Percentiles rank a stretch among this genome's conserved stretches.
Conservation (phyloP, 2,113 vertebrate species). For the Stigmatopora argus region DNA sequence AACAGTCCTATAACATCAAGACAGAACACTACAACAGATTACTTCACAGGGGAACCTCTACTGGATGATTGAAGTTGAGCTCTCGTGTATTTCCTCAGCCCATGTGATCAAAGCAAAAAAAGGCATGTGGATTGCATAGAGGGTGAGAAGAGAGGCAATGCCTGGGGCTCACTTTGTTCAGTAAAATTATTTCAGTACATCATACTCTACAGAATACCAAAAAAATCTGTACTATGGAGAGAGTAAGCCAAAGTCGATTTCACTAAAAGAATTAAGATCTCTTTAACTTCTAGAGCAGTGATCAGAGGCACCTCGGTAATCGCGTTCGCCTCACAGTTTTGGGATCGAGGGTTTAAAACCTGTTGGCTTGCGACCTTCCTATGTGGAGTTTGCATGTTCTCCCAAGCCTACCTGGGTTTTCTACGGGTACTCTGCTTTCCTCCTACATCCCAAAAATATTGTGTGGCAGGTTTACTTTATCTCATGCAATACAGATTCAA, state of each 20-base stretch:
- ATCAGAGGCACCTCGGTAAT: too few species aligned
- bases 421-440: too few species aligned
- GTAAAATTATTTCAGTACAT: neutral
- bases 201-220: neutral
- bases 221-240: too few species aligned
- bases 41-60: conserved; percentile 38
- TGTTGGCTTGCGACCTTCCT: too few species aligned
- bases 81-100: conserved; percentile 45
- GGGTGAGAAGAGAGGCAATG: conserved; percentile 45
- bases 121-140: conserved; percentile 46
- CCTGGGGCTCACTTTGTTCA: conserved; percentile 33
- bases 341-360: too few species aligned
- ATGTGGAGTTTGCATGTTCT: too few species aligned
- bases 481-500: conserved; percentile 14
- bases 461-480: conserved; percentile 25
- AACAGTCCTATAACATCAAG: conserved; percentile 50
- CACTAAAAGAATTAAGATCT: too few species aligned
- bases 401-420: too few species aligned
- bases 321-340: too few species aligned
- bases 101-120: conserved; percentile 58
- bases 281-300: neutral
- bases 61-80: conserved; percentile 49
- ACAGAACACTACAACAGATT: conserved; percentile 27
- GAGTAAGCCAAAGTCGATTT: too few species aligned
- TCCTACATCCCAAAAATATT: too few species aligned